Percentiles rank a stretch among this genome's conserved stretches.
Conservation (phyloP, 1,140 invertebrate species). For the Propsilocerus akamusi region DNA sequence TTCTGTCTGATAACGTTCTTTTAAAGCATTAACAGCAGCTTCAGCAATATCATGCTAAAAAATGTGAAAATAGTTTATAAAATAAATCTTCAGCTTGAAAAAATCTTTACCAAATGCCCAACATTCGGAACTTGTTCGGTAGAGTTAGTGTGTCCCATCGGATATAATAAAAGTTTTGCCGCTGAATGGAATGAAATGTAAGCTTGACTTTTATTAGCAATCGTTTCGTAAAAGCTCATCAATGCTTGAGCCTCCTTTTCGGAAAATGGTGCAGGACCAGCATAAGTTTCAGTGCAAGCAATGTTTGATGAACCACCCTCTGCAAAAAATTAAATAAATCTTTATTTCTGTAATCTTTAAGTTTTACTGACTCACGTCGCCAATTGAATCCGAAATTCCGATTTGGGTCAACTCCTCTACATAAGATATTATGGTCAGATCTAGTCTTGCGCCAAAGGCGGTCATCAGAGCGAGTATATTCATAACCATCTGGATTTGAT, state of each 20-base stretch:
- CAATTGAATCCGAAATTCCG: constrained; percentile 56
- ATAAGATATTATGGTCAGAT: constrained; percentile 27
- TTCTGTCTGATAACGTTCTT: constrained; percentile 21
- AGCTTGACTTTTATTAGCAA: constrained; percentile 21
- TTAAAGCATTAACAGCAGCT: constrained; percentile 23
- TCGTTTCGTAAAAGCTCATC: constrained; percentile 23
- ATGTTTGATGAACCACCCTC: constrained; percentile 38
- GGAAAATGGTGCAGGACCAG: constrained; percentile 47
- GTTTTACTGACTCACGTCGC: constrained; percentile 23
- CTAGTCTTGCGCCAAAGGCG: constrained; percentile 56
- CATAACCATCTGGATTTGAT: constrained; percentile 55
- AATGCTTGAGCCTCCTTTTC: constrained; percentile 44
- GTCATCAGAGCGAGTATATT: constrained; percentile 35
- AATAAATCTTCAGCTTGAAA: too few species aligned
- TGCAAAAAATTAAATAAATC: constrained; percentile 8
- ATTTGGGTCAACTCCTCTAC: constrained; percentile 50
- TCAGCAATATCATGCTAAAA: constrained; percentile 21
- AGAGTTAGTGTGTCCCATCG: constrained; percentile 20
- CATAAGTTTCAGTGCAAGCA: constrained; percentile 49
- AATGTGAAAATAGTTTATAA: too few species aligned
- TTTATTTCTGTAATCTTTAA: not conserved
- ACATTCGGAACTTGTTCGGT: constrained; percentile 27
- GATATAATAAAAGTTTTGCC: constrained; percentile 25
- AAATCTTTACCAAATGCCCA: constrained; percentile 31
- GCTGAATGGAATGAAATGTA: constrained; percentile 31